Percentiles rank a stretch among this genome's conserved stretches.
Evolutionary conservation across 2,888 invertebrate species (phyloP).

Genomic region (Acleris holmiana): DNA sequence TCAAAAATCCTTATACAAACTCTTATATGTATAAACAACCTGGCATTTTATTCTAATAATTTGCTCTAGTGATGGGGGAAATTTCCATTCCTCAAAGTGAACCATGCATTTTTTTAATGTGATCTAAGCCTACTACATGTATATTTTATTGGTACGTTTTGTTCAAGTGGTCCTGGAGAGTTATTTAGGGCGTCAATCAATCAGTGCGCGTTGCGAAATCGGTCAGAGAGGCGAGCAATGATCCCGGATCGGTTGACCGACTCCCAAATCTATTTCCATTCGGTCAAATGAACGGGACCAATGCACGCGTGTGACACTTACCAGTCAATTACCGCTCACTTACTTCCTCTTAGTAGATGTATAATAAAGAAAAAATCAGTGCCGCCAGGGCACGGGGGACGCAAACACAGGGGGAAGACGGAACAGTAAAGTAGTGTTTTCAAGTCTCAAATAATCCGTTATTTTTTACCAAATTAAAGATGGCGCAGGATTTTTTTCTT

Average conservation of each 20-base stretch:
- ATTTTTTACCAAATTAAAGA: too few relatives aligned
- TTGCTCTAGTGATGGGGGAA: neutral
- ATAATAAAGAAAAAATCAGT: neutral
- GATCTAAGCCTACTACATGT: neutral
- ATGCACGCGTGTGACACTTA: constrained; percentile 44
- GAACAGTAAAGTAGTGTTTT: too few relatives aligned
- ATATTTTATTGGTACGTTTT: constrained; percentile 15
- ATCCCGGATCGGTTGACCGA: constrained; percentile 56
- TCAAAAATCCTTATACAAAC: too few relatives aligned
- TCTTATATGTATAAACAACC: too few relatives aligned
- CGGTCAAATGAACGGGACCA: constrained; percentile 53
- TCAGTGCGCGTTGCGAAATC: constrained; percentile 51
- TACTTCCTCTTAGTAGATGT: constrained; percentile 6
- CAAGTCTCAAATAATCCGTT: too few relatives aligned
- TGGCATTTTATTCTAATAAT: too few relatives aligned
- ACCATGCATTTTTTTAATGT: neutral
- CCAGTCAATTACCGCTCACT: constrained; percentile 26
- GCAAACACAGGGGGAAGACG: too few relatives aligned
- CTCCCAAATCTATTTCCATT: constrained; percentile 58
- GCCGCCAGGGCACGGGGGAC: too few relatives aligned
- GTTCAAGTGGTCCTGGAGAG: constrained; percentile 41
- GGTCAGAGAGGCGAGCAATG: constrained; percentile 54
- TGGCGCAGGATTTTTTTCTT: too few relatives aligned
- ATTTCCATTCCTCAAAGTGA: neutral
- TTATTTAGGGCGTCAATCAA: constrained; percentile 57